Percentiles rank a stretch among this genome's conserved stretches.
Conservation (phyloP, 2,797 vertebrate species). For the Oreonectes daqikongensis region DNA sequence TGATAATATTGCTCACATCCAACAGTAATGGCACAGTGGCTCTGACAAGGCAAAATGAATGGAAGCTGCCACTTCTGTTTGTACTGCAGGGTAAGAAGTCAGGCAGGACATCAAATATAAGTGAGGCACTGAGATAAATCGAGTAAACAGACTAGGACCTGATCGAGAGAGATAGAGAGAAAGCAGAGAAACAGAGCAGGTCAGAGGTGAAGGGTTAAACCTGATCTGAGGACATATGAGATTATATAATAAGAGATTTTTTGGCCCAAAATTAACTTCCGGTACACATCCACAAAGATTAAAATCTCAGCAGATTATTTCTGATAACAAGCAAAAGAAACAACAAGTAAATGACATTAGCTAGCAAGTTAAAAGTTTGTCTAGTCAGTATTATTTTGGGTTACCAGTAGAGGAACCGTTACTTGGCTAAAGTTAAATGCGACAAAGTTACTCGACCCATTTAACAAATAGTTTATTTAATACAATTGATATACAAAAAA, state of each 20-base stretch:
- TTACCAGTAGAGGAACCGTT: no score
- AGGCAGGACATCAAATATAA: conserved; percentile 24
- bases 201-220: conserved; percentile 32
- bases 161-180: not conserved
- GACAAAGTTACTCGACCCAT: no score
- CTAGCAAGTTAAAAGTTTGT: no score
- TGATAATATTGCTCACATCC: conserved; percentile 20
- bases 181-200: conserved; percentile 1
- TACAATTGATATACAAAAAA: no score
- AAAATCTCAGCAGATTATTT: no score
- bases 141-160: conserved; percentile 10
- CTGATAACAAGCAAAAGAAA: no score
- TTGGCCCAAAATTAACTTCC: no score
- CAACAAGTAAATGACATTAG: no score
- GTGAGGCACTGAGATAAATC: conserved; percentile 7
- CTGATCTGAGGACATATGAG: not conserved
- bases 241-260: conserved; percentile 2
- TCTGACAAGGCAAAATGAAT: conserved; percentile 28
- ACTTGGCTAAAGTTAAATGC: no score
- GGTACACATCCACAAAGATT: no score
- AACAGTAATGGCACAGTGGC: conserved; percentile 9
- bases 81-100: conserved; percentile 6
- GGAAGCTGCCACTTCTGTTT: conserved; percentile 28
- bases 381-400: no score
- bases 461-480: no score